Evolutionary conservation across 1,140 invertebrate genomes (phyloP).

Genomic region (Micrasema minimum): DNA sequence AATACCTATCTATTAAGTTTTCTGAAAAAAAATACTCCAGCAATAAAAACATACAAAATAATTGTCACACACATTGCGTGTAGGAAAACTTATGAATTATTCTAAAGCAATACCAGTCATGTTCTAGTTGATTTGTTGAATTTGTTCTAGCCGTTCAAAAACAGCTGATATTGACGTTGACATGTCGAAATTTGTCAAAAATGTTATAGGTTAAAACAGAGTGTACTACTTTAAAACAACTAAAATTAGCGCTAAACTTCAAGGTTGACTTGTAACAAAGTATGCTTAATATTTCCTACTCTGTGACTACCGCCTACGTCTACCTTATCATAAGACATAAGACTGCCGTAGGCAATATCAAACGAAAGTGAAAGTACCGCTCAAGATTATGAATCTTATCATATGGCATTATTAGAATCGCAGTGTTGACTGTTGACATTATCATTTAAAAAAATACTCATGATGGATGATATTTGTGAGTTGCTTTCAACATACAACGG

Average conservation of each 20-base stretch:
- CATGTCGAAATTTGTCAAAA: neutral
- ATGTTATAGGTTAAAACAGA: too few species aligned
- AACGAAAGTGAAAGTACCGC: constrained; percentile 33
- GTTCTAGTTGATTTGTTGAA: constrained; percentile 5
- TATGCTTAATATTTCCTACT: too few species aligned
- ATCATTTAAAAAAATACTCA: constrained; percentile 1
- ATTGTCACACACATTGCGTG: neutral
- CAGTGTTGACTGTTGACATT: constrained; percentile 5
- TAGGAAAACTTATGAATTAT: neutral
- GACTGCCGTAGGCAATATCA: constrained; percentile 13
- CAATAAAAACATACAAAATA: too few species aligned
- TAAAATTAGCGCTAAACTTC: too few species aligned
- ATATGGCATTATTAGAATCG: constrained; percentile 24
- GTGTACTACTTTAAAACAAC: too few species aligned
- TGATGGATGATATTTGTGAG: constrained; percentile 46
- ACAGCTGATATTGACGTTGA: neutral
- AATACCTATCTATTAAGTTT: too few species aligned
- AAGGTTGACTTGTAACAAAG: too few species aligned
- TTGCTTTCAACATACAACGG: constrained; percentile 48
- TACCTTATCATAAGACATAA: neutral
- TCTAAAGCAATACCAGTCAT: too few species aligned
- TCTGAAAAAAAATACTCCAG: too few species aligned
- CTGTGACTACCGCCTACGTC: too few species aligned
- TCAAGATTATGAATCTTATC: constrained; percentile 30
- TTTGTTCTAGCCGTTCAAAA: too few species aligned